A percentile compares a stretch with the other conserved stretches of the same genome.
Conservation (phyloP, 2,888 invertebrate genomes). For the Cheilosia urbana region DNA sequence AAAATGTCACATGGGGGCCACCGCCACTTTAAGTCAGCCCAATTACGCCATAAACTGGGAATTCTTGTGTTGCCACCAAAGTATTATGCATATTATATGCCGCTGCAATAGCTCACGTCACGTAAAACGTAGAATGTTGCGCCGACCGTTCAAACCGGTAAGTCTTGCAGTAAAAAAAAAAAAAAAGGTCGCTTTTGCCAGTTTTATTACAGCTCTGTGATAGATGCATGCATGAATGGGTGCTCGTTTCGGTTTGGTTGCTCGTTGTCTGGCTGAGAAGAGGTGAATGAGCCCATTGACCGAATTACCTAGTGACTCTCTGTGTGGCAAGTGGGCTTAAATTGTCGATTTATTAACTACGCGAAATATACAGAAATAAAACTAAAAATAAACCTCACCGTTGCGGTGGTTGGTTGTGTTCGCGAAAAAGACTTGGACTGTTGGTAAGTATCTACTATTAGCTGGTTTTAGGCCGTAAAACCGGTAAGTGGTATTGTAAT, state of each 20-base stretch:
- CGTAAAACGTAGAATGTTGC: slow-evolving; percentile 67
- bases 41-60: slow-evolving; percentile 48
- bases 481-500: slow-evolving; percentile 50
- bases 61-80: slow-evolving; percentile 6
- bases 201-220: slow-evolving; percentile 13
- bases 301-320: slow-evolving; percentile 72
- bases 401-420: slow-evolving; percentile 7
- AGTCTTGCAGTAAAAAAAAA: slow-evolving; percentile 52
- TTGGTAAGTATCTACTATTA: slow-evolving; percentile 42
- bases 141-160: slow-evolving; percentile 49
- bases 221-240: slow-evolving; percentile 48
- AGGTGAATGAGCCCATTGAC: slow-evolving; percentile 72
- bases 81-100: neutral
- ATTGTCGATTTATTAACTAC: slow-evolving; percentile 68
- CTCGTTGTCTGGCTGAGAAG: slow-evolving; percentile 4
- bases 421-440: slow-evolving; percentile 46
- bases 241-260: slow-evolving; percentile 17
- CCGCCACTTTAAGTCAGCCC: slow-evolving; percentile 33
- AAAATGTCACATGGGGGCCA: slow-evolving; percentile 34
- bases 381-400: neutral
- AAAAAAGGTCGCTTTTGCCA: slow-evolving; percentile 7
- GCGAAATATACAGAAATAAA: slow-evolving; percentile 1
- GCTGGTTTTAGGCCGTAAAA: slow-evolving; percentile 25
- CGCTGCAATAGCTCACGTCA: slow-evolving; percentile 55
- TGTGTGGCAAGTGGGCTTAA: slow-evolving; percentile 61